Evolutionary conservation across 1,140 invertebrate genomes (phyloP), one percentile per base, ranked within the genome.

Genomic region (Calliopsis andreniformis): DNA sequence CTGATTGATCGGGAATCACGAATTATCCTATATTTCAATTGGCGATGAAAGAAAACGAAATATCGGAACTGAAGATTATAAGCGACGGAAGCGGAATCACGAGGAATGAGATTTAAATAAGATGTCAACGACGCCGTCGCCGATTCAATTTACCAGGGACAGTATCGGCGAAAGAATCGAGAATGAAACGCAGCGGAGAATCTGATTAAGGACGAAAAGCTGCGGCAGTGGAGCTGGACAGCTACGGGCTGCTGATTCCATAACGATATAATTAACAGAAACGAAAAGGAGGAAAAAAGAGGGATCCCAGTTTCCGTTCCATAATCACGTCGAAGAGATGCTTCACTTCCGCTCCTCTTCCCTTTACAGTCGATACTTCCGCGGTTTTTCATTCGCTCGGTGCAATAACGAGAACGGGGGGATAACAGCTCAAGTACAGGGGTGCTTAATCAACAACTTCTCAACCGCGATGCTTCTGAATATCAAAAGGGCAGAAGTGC

Each of bases 251-350:
- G 58, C 58, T 70, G 80, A 76, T 83, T 83, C 69, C 45, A 79
- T 84, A 83, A 84, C 45, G 77, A 79, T 76, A 63, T 84, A 84
- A 84, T 84, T 84, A 84, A 70, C 73, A 56, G 35, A 20, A 23
- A 64, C 51, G 20, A 42, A 61, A 42, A 18, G 8, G 23, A 1
- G 8, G 5, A 23, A 2, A 18, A 3, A n/a, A 28, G 12, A 43
- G 30, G 35, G 25, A 20, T 16, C 42, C 25, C 14, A 35, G 66
- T 1, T 18, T 58, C 51, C 56, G 39, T 81, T 51, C 53, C 5
- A 5, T 28, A 59, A 43, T n/a, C 64, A 35, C 43, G 32, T 58
- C 39, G 47, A 45, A 39, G 23, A 35, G 18, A 35, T 14, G n/a
- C 16, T 32, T 16, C 39, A 6, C 4, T 35, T 28, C 20, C n/a